Conservation (phyloP, 2,888 invertebrate genomes). For the Brassicogethes aeneus region DNA sequence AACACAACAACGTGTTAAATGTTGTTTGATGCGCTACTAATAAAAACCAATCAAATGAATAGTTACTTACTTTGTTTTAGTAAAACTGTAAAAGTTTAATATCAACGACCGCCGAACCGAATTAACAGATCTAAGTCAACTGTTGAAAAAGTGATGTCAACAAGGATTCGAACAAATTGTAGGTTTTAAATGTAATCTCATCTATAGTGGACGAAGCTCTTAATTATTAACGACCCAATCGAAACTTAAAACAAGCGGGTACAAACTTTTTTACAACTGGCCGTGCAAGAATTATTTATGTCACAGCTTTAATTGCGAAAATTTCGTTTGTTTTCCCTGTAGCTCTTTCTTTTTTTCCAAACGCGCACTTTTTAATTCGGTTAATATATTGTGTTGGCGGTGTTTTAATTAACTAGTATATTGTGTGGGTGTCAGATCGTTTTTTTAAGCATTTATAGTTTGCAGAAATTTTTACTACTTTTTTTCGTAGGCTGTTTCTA, state of each 20-base stretch:
- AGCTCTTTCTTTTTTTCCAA: background rate
- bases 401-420: slow-evolving; percentile 4
- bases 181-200: slow-evolving; percentile 32
- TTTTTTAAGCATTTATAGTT: background rate
- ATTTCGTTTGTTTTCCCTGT: slow-evolving; percentile 2
- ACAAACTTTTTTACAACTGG: slow-evolving; percentile 28
- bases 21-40: too few species aligned
- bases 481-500: background rate
- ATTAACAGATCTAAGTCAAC: slow-evolving; percentile 32
- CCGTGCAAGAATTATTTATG: slow-evolving; percentile 26
- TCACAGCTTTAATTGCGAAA: slow-evolving; percentile 8
- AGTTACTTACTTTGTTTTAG: too few species aligned
- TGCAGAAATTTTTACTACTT: background rate
- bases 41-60: too few species aligned
- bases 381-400: background rate
- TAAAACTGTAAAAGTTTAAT: slow-evolving; percentile 31
- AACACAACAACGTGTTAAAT: too few species aligned
- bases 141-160: slow-evolving; percentile 32
- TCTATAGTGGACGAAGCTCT: slow-evolving; percentile 30
- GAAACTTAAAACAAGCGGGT: slow-evolving; percentile 29
- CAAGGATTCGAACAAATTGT: too few species aligned
- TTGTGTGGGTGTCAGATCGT: background rate
- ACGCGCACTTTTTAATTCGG: background rate
- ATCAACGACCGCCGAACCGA: slow-evolving; percentile 31
- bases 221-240: slow-evolving; percentile 33